phyloP scores from a whole-genome alignment of 2,888 invertebrate species.

The Tetragnatha montana region DNA sequence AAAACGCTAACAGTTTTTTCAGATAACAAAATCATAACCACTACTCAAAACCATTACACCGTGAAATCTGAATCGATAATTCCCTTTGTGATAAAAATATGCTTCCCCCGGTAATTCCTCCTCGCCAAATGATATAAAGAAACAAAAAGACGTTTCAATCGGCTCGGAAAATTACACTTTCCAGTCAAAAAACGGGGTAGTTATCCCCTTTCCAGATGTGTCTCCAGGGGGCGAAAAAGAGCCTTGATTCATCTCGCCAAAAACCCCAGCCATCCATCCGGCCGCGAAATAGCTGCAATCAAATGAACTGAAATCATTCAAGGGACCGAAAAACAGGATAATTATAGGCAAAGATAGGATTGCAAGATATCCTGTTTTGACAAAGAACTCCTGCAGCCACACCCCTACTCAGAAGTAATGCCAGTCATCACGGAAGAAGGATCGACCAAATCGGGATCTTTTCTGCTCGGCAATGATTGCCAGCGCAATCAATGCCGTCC shows the following conservation, averaged over 20 bases:
- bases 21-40: too few species aligned
- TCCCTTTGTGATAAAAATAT: neutral
- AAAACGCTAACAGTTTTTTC: too few species aligned
- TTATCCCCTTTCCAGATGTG: neutral
- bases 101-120: neutral
- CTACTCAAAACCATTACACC: too few species aligned
- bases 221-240: slow-evolving; percentile 1
- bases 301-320: slow-evolving; percentile 61
- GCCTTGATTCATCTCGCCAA: slow-evolving; percentile 26
- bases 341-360: slow-evolving; percentile 64
- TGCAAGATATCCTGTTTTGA: slow-evolving; percentile 68
- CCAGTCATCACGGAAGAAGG: slow-evolving; percentile 60
- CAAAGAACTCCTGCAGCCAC: slow-evolving; percentile 59
- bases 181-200: neutral
- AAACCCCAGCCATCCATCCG: slow-evolving; percentile 40
- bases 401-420: slow-evolving; percentile 57
- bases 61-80: neutral
- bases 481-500: slow-evolving; percentile 52
- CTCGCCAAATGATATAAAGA: neutral
- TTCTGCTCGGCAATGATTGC: slow-evolving; percentile 60
- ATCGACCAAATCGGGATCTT: slow-evolving; percentile 61
- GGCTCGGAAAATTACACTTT: neutral
- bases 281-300: slow-evolving; percentile 53
- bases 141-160: neutral
- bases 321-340: slow-evolving; percentile 62